Base-by-base conservation (phyloP, 1,140 invertebrate species). In the Penaeus japonicus region DNA sequence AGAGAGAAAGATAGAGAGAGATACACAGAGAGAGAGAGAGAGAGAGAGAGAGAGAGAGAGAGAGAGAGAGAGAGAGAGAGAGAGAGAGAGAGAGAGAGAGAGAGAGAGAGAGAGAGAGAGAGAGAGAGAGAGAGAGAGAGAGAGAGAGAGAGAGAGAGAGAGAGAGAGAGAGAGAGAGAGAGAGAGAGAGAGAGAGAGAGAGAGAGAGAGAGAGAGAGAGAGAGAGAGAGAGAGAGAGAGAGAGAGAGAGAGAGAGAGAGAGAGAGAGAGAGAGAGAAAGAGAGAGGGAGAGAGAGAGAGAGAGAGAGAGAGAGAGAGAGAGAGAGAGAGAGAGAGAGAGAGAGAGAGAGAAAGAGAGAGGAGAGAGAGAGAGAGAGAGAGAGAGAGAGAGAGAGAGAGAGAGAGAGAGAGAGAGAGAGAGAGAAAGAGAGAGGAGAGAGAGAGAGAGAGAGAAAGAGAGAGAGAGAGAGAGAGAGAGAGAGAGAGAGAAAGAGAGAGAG, bases 41-140 rank as follows among this genome's bases (percentile, higher is more conserved):
- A 84, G 32, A 84, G 81, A 70, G 59, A 70, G 55, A 82, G 27
- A 35, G 80, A 82, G 24, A 59, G 54, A 62, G 55, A 62, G 80
- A 62, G 80, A 65, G 81, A 39, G 20, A 39, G n/a, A 39, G 55
- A 55, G n/a, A 62, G 24, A 39, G 59, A 47, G 53, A 47, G 30
- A n/a, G 20, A 18, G 15, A 62, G 39, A 70, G 59, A 65, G n/a
- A 20, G 62, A 39, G 54, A 70, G 18, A 35, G n/a, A 35, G 59
- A 59, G 53, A 84, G 22, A 55, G 27, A 62, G 59, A 84, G 59
- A 30, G 22, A 17, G 39, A 82, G n/a, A 77, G 35, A 82, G 55
- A 62, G 32, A 30, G 7, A 59, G 62, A 62, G 62, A 47, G 65
- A 20, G 39, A 65, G 24, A 78, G 35, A 62, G 39, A 83, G 54